Evolutionary conservation across 2,888 invertebrate species (phyloP).

Genomic region (Platycheirus rosarum): DNA sequence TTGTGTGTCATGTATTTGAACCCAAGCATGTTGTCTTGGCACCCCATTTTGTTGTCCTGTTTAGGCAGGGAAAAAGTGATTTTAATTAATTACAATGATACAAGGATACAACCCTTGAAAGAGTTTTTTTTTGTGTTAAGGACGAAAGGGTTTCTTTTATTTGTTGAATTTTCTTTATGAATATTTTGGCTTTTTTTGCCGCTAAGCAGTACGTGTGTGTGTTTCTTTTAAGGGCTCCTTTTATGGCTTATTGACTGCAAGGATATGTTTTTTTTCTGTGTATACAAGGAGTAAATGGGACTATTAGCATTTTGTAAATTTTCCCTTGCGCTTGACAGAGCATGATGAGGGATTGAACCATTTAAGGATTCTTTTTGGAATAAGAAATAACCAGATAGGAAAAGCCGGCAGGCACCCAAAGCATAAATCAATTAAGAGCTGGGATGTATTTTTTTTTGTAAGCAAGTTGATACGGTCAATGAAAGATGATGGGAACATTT

Average conservation of each 20-base stretch:
- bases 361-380: neutral
- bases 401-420: too few relatives aligned
- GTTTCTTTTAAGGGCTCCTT: constrained; percentile 28
- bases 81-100: constrained; percentile 72
- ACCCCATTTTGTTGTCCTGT: constrained; percentile 16
- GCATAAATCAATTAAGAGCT: too few relatives aligned
- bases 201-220: constrained; percentile 14
- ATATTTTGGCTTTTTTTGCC: constrained; percentile 15
- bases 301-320: constrained; percentile 34
- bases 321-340: neutral
- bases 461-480: too few relatives aligned
- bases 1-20: constrained; percentile 1
- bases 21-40: constrained; percentile 18
- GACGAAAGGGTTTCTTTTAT: constrained; percentile 34
- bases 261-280: constrained; percentile 5
- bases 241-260: constrained; percentile 54
- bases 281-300: constrained; percentile 8
- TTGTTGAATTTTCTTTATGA: constrained; percentile 47
- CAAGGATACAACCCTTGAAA: constrained; percentile 62
- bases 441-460: too few relatives aligned
- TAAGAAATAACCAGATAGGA: too few relatives aligned
- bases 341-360: constrained; percentile 29
- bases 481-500: too few relatives aligned
- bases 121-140: constrained; percentile 35
- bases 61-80: constrained; percentile 60